A percentile compares a stretch with the other conserved stretches of the same genome.
Conservation (phyloP, 2,888 invertebrate genomes). For the Vesta saturnalis region DNA sequence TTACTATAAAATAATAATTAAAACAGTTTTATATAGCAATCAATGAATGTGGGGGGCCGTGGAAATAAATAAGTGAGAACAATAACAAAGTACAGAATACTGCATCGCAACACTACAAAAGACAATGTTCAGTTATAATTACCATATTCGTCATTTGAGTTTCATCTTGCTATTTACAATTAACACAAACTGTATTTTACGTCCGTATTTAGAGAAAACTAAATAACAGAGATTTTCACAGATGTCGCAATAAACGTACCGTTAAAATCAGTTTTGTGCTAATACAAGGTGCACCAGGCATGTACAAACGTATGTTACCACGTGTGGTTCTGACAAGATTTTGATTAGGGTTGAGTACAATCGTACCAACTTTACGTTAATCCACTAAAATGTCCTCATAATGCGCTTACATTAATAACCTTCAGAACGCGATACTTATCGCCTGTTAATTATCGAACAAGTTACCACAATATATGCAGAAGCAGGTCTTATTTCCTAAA, state of each 20-base stretch:
- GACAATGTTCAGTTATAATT: too few relatives aligned
- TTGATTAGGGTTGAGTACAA: slow-evolving; percentile 22
- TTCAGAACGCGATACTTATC: slow-evolving; percentile 23
- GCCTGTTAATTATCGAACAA: slow-evolving; percentile 26
- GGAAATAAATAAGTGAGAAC: too few relatives aligned
- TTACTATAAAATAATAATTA: too few relatives aligned
- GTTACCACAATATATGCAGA: slow-evolving; percentile 21
- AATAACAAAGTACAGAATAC: too few relatives aligned
- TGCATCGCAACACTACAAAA: too few relatives aligned
- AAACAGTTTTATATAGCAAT: too few relatives aligned
- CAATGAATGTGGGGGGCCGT: too few relatives aligned
- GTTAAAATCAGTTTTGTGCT: slow-evolving; percentile 15
- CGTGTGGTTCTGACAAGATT: slow-evolving; percentile 23
- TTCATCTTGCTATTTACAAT: too few relatives aligned
- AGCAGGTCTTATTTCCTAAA: slow-evolving; percentile 21
- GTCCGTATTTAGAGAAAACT: too few relatives aligned
- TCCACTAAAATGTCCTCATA: slow-evolving; percentile 20
- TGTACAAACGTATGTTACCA: slow-evolving; percentile 23
- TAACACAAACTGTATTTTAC: too few relatives aligned
- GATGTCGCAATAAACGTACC: slow-evolving; percentile 8
- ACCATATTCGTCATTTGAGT: too few relatives aligned
- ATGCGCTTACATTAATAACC: slow-evolving; percentile 24
- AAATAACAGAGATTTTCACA: too few relatives aligned
- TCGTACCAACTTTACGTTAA: slow-evolving; percentile 17
- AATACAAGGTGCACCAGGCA: slow-evolving; percentile 16